A percentile compares a stretch with the other conserved stretches of the same genome.
Evolutionary conservation across 1,140 invertebrate genomes (phyloP).

Genomic region (Scaptomyza graminum): DNA sequence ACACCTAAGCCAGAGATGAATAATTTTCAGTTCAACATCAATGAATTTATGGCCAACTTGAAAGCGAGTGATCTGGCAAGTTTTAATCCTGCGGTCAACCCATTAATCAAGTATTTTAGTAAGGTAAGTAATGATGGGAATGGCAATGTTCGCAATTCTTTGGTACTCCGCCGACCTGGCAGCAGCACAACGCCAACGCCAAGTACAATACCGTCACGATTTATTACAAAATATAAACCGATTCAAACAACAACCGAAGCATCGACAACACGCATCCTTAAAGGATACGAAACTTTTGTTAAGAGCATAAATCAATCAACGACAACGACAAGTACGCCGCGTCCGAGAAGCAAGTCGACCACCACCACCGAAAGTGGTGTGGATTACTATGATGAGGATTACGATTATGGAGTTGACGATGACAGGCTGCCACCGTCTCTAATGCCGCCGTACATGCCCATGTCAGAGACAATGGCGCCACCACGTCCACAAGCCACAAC

Average conservation of each 20-base stretch:
- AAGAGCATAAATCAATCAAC: constrained; percentile 53
- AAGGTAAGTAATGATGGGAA: constrained; percentile 59
- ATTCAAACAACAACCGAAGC: constrained; percentile 21
- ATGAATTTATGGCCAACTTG: constrained; percentile 76
- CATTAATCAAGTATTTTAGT: constrained; percentile 78
- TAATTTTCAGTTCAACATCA: constrained; percentile 71
- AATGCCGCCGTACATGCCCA: constrained; percentile 86
- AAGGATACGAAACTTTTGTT: constrained; percentile 73
- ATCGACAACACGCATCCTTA: constrained; percentile 38
- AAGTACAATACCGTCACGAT: constrained; percentile 8
- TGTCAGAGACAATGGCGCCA: constrained; percentile 85
- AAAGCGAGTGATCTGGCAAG: constrained; percentile 67
- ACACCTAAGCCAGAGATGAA: constrained; percentile 46
- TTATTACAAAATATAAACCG: constrained; percentile 19
- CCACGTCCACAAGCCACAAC: constrained; percentile 66
- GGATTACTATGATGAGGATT: constrained; percentile 74
- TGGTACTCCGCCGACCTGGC: constrained; percentile 50
- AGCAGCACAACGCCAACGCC: constrained; percentile 3
- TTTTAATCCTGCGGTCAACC: constrained; percentile 69
- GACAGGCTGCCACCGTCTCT: constrained; percentile 84
- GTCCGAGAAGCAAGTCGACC: constrained; percentile 16
- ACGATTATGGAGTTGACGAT: constrained; percentile 85
- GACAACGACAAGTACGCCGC: neutral
- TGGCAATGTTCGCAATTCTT: constrained; percentile 44
- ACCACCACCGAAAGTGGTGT: constrained; percentile 48